Conservation (phyloP, 1,140 invertebrate genomes). For the Branchinecta lynchi region DNA sequence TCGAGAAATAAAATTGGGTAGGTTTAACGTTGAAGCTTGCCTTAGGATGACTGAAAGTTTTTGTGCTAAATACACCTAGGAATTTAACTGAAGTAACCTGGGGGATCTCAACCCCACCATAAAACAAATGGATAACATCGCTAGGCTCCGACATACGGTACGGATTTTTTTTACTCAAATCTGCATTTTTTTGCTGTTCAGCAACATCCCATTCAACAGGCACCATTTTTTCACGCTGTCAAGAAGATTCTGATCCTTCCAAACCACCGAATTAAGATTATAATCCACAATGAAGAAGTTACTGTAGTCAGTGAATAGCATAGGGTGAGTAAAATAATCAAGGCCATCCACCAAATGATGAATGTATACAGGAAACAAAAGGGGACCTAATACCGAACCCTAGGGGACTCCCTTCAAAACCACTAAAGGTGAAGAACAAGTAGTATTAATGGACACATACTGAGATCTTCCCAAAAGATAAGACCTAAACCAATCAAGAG, state of each 20-base stretch:
- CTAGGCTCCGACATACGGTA: too few relatives aligned
- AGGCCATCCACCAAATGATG: neutral
- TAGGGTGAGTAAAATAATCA: constrained; percentile 6
- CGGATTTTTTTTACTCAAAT: neutral
- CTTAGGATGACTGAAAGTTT: constrained; percentile 1
- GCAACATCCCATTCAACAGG: neutral
- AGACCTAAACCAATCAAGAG: constrained; percentile 5
- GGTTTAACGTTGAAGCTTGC: constrained; percentile 1
- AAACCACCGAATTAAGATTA: neutral
- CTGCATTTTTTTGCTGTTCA: neutral
- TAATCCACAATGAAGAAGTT: too few relatives aligned
- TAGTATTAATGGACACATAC: constrained; percentile 6
- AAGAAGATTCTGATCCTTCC: constrained; percentile 6
- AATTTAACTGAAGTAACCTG: constrained; percentile 6
- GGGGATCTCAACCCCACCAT: constrained; percentile 4
- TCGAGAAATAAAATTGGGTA: too few relatives aligned
- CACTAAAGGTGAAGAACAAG: constrained; percentile 1
- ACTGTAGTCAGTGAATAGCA: too few relatives aligned
- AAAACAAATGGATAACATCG: constrained; percentile 7
- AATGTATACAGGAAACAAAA: constrained; percentile 7
- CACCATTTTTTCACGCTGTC: constrained; percentile 1
- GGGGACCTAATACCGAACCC: constrained; percentile 8
- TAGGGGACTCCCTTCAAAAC: constrained; percentile 5
- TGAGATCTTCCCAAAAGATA: constrained; percentile 1
- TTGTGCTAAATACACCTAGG: constrained; percentile 1